Evolutionary conservation across 2,888 invertebrate genomes (phyloP).

Genomic region (Leptothorax acervorum): DNA sequence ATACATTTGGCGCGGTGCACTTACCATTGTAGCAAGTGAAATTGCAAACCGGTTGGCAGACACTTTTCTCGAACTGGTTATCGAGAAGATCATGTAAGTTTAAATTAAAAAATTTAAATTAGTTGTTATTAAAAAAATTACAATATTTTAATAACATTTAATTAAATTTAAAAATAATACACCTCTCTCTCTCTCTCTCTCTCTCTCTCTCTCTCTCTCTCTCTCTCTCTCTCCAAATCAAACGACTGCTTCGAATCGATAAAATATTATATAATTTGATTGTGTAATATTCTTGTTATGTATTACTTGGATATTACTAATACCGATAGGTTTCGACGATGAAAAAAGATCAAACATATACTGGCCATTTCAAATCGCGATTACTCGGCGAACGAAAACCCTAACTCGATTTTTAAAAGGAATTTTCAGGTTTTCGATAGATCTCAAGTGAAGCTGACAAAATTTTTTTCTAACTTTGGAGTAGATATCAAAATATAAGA

Average conservation of each 20-base stretch:
- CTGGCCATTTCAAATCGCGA: neutral
- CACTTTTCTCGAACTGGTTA: slow-evolving; percentile 4
- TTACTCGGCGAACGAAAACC: neutral
- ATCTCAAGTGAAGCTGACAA: neutral
- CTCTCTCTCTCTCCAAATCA: neutral
- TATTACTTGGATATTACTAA: neutral
- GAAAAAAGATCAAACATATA: neutral
- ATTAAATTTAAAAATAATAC: too few relatives aligned
- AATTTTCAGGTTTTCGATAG: too few relatives aligned
- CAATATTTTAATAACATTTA: too few relatives aligned
- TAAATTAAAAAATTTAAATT: neutral
- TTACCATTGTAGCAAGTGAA: slow-evolving; percentile 86
- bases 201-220: too few relatives aligned
- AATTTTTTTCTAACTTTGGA: neutral
- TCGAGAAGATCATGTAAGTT: neutral
- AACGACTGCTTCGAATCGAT: neutral
- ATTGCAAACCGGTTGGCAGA: slow-evolving; percentile 78
- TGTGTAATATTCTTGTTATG: neutral
- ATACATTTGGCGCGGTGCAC: slow-evolving; percentile 72
- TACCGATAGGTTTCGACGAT: neutral
- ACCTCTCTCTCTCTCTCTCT: too few relatives aligned
- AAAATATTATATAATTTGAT: neutral
- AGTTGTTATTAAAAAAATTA: neutral
- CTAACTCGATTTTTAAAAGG: too few relatives aligned
- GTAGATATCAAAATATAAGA: too few relatives aligned